These are phyloP conservation scores for Sphaeridia pumilis DNA, from an alignment of 2,888 invertebrate genomes.

Conservation along the genomic window DNA sequence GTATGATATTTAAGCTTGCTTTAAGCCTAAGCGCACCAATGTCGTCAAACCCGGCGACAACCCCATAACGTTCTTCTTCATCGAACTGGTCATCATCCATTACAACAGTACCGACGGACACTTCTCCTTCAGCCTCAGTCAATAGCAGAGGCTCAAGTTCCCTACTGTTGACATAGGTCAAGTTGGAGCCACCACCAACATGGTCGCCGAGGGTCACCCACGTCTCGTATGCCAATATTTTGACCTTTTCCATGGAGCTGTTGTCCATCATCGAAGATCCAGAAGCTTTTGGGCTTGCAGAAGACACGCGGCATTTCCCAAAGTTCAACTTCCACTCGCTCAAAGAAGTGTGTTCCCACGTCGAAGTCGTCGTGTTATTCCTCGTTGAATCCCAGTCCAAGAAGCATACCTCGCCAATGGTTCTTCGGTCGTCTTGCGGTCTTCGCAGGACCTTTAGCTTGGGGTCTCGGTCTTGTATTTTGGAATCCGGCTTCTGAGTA, in stretches of 20 bases:
- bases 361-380: neutral
- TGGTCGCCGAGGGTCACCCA: neutral
- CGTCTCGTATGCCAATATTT: neutral
- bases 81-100: neutral
- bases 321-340: no score
- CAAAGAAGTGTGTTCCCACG: neutral
- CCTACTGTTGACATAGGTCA: neutral
- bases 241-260: neutral
- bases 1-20: no score
- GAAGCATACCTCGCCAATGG: neutral
- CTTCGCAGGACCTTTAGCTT: neutral
- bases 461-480: neutral
- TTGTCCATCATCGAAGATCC: neutral
- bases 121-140: neutral
- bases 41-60: no score
- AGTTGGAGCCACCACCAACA: neutral
- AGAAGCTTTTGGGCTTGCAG: neutral
- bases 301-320: neutral
- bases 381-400: neutral
- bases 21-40: no score
- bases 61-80: no score
- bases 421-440: neutral
- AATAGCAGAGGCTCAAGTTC: neutral
- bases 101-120: neutral
- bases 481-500: neutral